Conservation (phyloP, 2,113 vertebrate genomes). For the Spizaetus ornatus region DNA sequence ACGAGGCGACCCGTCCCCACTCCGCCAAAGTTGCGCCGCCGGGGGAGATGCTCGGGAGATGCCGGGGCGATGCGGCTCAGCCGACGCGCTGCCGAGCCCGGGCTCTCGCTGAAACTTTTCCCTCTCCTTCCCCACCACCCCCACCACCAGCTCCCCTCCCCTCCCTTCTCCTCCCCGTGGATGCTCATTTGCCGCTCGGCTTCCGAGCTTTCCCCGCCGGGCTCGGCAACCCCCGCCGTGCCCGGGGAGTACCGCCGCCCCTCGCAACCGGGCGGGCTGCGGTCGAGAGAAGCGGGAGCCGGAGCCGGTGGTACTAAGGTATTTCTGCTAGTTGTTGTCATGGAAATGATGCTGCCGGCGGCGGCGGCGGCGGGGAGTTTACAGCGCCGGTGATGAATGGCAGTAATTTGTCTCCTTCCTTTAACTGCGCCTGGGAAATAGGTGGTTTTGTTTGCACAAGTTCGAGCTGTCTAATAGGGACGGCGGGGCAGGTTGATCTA, state of each 20-base stretch:
- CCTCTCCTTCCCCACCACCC: background rate
- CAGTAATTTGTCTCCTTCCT: slow-evolving; percentile 70
- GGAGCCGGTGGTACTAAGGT: slow-evolving; percentile 77
- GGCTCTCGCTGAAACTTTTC: too few species aligned
- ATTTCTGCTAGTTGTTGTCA: slow-evolving; percentile 90
- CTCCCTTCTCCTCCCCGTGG: background rate
- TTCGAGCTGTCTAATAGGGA: slow-evolving; percentile 30
- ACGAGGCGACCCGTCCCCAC: background rate
- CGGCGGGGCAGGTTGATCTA: slow-evolving; percentile 29
- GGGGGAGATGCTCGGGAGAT: too few species aligned
- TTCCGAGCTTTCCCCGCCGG: slow-evolving; percentile 3
- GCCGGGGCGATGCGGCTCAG: too few species aligned
- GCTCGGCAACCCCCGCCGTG: background rate
- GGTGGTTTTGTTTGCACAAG: slow-evolving; percentile 41
- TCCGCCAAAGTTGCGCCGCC: slow-evolving; percentile 51
- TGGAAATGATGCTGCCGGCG: slow-evolving; percentile 89
- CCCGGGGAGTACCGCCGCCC: slow-evolving; percentile 21
- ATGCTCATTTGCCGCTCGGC: background rate
- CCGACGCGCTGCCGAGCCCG: too few species aligned
- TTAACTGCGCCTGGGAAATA: slow-evolving; percentile 52
- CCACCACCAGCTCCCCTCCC: background rate
- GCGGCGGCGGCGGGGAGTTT: slow-evolving; percentile 54
- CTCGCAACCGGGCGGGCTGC: slow-evolving; percentile 47
- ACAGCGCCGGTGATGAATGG: slow-evolving; percentile 67
- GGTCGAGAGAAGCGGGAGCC: slow-evolving; percentile 24